Evolutionary conservation across 2,797 vertebrate genomes (phyloP).

Genomic region (Gadopsis bispinosus): DNA sequence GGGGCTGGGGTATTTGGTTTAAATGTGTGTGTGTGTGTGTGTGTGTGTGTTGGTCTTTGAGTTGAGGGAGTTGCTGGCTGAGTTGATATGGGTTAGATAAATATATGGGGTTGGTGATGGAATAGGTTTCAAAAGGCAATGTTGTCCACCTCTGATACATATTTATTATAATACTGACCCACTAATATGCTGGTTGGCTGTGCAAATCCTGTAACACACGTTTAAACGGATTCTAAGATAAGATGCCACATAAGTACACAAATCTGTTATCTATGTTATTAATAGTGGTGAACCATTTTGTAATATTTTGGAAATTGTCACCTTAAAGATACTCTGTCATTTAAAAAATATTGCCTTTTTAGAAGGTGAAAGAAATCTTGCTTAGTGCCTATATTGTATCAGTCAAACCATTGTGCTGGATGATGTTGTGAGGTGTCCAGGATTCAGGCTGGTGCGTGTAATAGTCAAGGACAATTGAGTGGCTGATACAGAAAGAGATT

Average conservation of each 20-base stretch:
- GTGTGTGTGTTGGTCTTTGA: conserved; percentile 4
- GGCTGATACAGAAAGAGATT: not conserved
- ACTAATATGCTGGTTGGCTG: not conserved
- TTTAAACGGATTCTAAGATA: not conserved
- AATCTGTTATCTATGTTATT: not conserved
- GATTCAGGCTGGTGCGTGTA: not conserved
- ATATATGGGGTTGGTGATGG: not conserved
- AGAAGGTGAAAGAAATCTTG: not conserved
- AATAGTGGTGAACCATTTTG: not conserved
- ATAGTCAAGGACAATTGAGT: not conserved
- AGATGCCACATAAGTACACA: not conserved
- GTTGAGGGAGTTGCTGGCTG: not conserved
- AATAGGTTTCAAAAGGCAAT: not conserved
- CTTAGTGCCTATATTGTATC: not conserved
- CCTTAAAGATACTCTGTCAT: not conserved
- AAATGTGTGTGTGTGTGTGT: not conserved
- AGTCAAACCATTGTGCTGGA: not conserved
- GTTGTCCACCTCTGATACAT: not conserved
- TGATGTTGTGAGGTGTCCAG: not conserved
- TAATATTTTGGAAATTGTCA: not conserved
- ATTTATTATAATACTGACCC: not conserved
- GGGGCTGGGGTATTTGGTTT: not conserved
- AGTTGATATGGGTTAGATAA: not conserved
- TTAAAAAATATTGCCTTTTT: not conserved
- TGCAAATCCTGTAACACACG: not conserved